These are phyloP conservation scores for Pammene aurita DNA, from an alignment of 2,888 invertebrate genomes.

Conservation along the genomic window DNA sequence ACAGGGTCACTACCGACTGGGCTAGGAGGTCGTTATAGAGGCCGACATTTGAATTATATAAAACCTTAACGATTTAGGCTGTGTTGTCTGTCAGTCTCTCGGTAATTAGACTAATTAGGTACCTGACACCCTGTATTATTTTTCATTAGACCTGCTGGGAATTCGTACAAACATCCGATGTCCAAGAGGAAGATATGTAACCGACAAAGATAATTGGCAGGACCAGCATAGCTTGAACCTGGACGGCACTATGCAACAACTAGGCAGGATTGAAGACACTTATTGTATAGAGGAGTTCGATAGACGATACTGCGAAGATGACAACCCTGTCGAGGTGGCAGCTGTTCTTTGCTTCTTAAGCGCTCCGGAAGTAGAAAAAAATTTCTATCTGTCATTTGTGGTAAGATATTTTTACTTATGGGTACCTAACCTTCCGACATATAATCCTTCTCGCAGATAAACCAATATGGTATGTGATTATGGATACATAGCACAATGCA, in stretches of 20 bases:
- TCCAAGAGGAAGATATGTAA: constrained; percentile 56
- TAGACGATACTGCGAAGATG: constrained; percentile 56
- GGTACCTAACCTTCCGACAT: not conserved
- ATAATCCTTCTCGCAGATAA: no score
- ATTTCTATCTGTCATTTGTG: constrained; percentile 68
- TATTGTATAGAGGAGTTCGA: constrained; percentile 78
- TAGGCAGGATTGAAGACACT: constrained; percentile 52
- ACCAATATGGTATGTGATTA: no score
- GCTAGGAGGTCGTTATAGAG: no score
- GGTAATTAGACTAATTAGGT: no score
- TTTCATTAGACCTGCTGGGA: constrained; percentile 63
- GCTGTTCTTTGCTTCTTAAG: constrained; percentile 68
- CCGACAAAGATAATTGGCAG: constrained; percentile 55
- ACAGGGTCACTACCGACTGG: no score
- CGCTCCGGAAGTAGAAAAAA: constrained; percentile 51
- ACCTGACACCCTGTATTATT: not conserved
- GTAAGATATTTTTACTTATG: constrained; percentile 56
- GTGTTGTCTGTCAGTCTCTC: no score
- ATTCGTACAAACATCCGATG: constrained; percentile 61
- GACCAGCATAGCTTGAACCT: constrained; percentile 61
- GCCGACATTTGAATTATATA: no score
- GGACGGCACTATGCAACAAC: constrained; percentile 56
- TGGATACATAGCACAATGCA: no score
- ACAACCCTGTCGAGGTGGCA: constrained; percentile 55
- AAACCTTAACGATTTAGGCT: no score